Evolutionary conservation across 2,797 vertebrate genomes (phyloP), one percentile per base, ranked within the genome.

Genomic region (Cossypha dichroa): DNA sequence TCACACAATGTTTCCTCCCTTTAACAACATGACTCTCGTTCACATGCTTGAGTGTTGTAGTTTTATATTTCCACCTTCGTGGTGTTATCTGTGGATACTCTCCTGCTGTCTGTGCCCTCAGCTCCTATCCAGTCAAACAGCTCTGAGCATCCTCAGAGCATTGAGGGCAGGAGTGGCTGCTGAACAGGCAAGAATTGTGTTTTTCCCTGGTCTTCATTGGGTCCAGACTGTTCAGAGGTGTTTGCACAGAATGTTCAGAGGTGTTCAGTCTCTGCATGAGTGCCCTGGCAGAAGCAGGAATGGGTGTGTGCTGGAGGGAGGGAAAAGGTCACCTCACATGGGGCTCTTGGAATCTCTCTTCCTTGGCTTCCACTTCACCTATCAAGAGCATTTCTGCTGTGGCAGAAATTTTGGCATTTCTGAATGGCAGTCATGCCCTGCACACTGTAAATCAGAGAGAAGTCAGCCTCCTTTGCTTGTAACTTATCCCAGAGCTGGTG

Each of bases 41-140:
- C 43, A 29, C 0, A 0, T 29, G 5, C 20, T 74, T 21, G 8
- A 6, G 3, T 5, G 43, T 31, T 40, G 45, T 2, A 5, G 5
- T 38, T 76, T 29, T 11, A 3, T 28, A 10, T 82, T 56, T 58
- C 26, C 3, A 4, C 41, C 11, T 36, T 60, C 8, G 0, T 68
- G 21, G 3, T 34, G 14, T 54, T 43, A 11, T 4, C 13, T 85
- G 29, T 59, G 28, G 40, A 33, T 22, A 1, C 6, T 22, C 18
- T 59, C 14, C 7, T 41, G 38, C 25, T 82, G 20, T 33, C 36
- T 55, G 26, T 72, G 38, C 68, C 62, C 49, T 69, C 13, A 29
- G 16, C 51, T 60, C 38, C 28, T 15, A 0, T 6, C 20, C 19
- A 25, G 21, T 1, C 3, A 15, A 25, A 29, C 22, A 19, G 12